phyloP scores from a whole-genome alignment of 2,113 vertebrate genomes.

The Chascanopsetta lugubris region DNA sequence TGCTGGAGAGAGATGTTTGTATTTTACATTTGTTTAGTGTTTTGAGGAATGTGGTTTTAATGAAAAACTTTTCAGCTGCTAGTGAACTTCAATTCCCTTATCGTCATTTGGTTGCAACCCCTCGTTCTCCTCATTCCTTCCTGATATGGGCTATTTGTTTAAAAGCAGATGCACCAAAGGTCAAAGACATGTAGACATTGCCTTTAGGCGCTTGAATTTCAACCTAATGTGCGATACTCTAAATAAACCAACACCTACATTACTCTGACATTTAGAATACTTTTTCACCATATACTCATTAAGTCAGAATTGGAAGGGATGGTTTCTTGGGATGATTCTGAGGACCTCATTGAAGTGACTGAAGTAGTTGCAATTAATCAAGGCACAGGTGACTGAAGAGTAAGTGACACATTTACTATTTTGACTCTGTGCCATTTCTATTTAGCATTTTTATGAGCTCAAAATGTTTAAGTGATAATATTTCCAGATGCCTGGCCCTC shows the following conservation, averaged over 20 bases:
- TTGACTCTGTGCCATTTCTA: background rate
- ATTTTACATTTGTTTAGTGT: background rate
- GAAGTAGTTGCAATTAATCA: no score
- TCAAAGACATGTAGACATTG: constrained; percentile 37
- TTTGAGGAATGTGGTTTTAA: background rate
- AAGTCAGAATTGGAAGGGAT: no score
- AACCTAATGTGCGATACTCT: constrained; percentile 18
- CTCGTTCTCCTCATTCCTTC: constrained; percentile 61
- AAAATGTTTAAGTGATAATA: background rate
- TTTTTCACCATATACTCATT: no score
- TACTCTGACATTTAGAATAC: background rate
- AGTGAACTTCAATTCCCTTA: background rate
- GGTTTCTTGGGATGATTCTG: no score
- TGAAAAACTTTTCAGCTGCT: background rate
- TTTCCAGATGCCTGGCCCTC: background rate
- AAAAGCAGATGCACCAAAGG: constrained; percentile 33
- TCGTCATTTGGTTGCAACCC: constrained; percentile 12
- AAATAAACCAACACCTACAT: background rate
- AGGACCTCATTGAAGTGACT: no score
- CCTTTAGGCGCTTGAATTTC: constrained; percentile 36
- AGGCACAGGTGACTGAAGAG: no score
- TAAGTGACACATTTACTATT: background rate
- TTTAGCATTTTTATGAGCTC: background rate
- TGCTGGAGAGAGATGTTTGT: background rate
- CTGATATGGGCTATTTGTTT: constrained; percentile 56